Conservation (phyloP, 1,140 invertebrate species). For the Drosophila persimilis region DNA sequence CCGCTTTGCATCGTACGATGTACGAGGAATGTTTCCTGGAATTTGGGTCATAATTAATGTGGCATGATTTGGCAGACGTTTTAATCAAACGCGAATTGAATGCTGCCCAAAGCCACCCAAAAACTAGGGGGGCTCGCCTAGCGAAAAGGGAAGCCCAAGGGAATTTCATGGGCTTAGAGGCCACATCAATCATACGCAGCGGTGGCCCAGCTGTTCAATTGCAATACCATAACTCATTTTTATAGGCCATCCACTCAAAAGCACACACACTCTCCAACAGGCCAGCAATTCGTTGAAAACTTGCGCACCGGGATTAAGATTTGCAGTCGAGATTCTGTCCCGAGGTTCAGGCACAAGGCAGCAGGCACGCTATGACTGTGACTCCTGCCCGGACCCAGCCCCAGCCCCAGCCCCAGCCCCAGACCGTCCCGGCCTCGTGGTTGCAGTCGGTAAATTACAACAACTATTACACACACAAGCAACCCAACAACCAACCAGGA, state of each 20-base stretch:
- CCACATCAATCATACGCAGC: conserved; percentile 81
- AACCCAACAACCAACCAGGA: background rate
- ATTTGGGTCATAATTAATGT: conserved; percentile 83
- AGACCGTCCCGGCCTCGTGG: conserved; percentile 14
- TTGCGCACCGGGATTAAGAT: conserved; percentile 82
- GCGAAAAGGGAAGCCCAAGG: conserved; percentile 1
- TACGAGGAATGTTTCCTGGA: conserved; percentile 75
- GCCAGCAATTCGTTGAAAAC: conserved; percentile 76
- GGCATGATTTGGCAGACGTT: conserved; percentile 82
- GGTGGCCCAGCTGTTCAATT: conserved; percentile 80
- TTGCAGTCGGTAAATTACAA: conserved; percentile 78
- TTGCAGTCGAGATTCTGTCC: conserved; percentile 71
- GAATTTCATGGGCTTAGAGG: conserved; percentile 52
- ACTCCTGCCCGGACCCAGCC: background rate
- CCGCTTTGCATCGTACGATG: conserved; percentile 73
- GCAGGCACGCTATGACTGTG: conserved; percentile 36
- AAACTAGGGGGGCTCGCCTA: background rate
- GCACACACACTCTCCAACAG: conserved; percentile 33
- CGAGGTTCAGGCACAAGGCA: conserved; percentile 22
- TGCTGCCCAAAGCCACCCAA: conserved; percentile 7
- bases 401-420: conserved; percentile 4
- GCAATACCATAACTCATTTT: conserved; percentile 81
- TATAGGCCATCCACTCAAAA: conserved; percentile 68
- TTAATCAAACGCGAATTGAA: conserved; percentile 68
- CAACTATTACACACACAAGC: conserved; percentile 66